Evolutionary conservation across 2,113 vertebrate genomes (phyloP).

Genomic region (Ameiurus melas): DNA sequence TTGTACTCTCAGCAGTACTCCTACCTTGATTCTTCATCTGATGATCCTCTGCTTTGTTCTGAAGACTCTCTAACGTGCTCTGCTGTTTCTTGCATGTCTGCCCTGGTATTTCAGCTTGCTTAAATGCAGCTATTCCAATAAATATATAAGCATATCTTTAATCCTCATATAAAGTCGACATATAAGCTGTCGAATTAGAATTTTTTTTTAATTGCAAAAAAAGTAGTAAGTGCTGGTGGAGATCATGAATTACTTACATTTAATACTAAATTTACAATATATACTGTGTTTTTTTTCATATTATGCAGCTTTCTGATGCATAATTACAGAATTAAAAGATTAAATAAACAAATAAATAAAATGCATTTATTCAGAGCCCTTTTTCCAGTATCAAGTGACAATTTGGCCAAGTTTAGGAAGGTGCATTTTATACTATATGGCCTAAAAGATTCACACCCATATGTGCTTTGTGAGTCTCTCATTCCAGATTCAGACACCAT

Average conservation of each 20-base stretch:
- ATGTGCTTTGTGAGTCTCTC: neutral
- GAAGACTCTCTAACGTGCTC: constrained; percentile 66
- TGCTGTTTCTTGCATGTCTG: constrained; percentile 61
- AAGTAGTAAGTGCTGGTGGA: neutral
- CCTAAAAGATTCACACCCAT: neutral
- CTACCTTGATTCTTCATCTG: constrained; percentile 68
- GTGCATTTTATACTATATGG: neutral
- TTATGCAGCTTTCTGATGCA: neutral
- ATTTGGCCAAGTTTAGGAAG: neutral
- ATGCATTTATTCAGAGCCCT: neutral
- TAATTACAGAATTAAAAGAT: neutral
- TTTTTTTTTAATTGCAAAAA: neutral
- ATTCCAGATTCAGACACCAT: neutral
- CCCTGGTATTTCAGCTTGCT: constrained; percentile 54
- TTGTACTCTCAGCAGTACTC: neutral
- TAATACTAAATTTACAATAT: neutral
- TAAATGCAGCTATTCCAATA: constrained; percentile 30
- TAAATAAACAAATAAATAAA: neutral
- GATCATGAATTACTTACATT: neutral
- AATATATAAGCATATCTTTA: neutral
- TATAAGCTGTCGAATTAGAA: neutral
- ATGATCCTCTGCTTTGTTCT: constrained; percentile 64
- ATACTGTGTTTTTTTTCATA: neutral
- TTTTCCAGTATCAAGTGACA: neutral
- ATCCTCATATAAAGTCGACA: neutral